Conservation (phyloP, 2,888 invertebrate species). For the Liposcelis brunnea region DNA sequence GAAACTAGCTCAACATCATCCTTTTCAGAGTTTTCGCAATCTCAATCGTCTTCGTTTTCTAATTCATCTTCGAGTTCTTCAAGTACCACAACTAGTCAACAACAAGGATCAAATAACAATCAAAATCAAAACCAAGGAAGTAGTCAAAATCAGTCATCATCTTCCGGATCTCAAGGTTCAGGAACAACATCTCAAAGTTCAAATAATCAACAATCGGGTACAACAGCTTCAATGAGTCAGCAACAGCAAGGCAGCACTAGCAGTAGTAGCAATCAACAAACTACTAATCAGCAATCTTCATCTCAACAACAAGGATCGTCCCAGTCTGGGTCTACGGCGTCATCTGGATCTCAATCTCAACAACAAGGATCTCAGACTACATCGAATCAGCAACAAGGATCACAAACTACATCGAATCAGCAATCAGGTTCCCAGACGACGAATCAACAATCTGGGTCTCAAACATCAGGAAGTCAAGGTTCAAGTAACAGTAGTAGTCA, state of each 20-base stretch:
- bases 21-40: slow-evolving; percentile 1
- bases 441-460: background rate
- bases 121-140: slow-evolving; percentile 1
- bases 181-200: slow-evolving; percentile 12
- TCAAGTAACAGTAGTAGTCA: no score
- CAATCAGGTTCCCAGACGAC: background rate
- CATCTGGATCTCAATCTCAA: slow-evolving; percentile 11
- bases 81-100: slow-evolving; percentile 11
- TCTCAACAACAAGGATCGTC: background rate
- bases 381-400: slow-evolving; percentile 11
- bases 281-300: slow-evolving; percentile 14
- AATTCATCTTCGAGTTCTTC: slow-evolving; percentile 12
- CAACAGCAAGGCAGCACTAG: slow-evolving; percentile 14
- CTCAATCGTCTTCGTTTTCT: slow-evolving; percentile 13
- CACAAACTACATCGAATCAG: slow-evolving; percentile 2
- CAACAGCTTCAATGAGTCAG: slow-evolving; percentile 12
- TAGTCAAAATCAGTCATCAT: slow-evolving; percentile 13
- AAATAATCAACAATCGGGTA: slow-evolving; percentile 14
- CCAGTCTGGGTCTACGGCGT: slow-evolving; percentile 13
- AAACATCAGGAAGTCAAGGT: background rate
- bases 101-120: no score
- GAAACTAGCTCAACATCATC: slow-evolving; percentile 16
- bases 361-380: slow-evolving; percentile 10
- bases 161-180: slow-evolving; percentile 15
- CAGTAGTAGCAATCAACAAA: no score